Conservation (phyloP, 1,140 invertebrate species). For the Ericerus pela region DNA sequence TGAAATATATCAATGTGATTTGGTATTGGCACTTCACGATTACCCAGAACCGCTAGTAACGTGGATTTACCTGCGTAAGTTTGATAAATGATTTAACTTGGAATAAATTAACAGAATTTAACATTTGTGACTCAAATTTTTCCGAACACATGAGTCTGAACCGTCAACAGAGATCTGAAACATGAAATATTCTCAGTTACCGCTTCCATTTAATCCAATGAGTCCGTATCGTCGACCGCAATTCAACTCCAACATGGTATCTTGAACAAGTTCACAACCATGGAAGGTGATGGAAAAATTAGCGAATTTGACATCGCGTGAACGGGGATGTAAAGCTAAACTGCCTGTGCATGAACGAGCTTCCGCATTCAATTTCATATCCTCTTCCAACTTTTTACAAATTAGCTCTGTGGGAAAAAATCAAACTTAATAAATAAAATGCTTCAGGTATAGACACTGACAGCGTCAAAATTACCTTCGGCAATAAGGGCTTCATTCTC, state of each 20-base stretch:
- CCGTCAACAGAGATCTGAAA: not conserved
- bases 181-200: constrained; percentile 35
- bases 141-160: not conserved
- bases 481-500: constrained; percentile 25
- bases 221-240: constrained; percentile 92
- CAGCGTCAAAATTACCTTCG: constrained; percentile 23
- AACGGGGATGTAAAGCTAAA: constrained; percentile 82
- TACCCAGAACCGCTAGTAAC: constrained; percentile 75
- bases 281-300: constrained; percentile 98
- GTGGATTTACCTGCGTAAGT: constrained; percentile 78
- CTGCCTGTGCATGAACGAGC: constrained; percentile 89
- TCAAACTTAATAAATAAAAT: constrained; percentile 12
- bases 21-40: constrained; percentile 89
- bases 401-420: constrained; percentile 47
- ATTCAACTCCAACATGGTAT: constrained; percentile 92
- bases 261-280: constrained; percentile 85
- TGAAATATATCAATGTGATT: constrained; percentile 97
- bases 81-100: too few species aligned
- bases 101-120: constrained; percentile 16
- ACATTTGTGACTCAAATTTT: too few species aligned
- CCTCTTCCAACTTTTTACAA: constrained; percentile 74
- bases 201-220: constrained; percentile 90
- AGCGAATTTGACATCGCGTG: constrained; percentile 91
- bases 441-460: not conserved
- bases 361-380: constrained; percentile 80